Conservation (phyloP, 2,888 invertebrate species). For the Rhamnusium bicolor region DNA sequence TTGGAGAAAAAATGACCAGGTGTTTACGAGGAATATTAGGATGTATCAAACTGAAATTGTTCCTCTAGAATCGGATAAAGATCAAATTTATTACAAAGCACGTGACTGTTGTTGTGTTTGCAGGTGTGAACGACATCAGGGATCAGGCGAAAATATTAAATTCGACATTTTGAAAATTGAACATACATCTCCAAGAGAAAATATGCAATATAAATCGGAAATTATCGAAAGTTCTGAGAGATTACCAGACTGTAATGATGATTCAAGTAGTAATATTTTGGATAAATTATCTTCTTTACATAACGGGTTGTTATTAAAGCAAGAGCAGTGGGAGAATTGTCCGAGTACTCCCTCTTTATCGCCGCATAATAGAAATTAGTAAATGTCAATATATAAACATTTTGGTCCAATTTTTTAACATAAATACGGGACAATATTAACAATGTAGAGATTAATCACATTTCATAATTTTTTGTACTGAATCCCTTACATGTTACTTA, state of each 20-base stretch:
- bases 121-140: constrained; percentile 67
- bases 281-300: constrained; percentile 68
- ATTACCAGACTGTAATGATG: constrained; percentile 48
- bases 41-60: constrained; percentile 72
- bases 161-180: constrained; percentile 66
- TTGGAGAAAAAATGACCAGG: constrained; percentile 71
- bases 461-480: constrained; percentile 8
- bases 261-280: constrained; percentile 61
- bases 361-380: constrained; percentile 35
- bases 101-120: constrained; percentile 64
- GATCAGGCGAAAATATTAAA: constrained; percentile 66
- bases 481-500: constrained; percentile 25
- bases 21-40: constrained; percentile 69
- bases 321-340: constrained; percentile 73
- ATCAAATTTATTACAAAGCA: constrained; percentile 65
- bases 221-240: constrained; percentile 30
- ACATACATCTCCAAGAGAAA: constrained; percentile 54
- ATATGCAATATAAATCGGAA: constrained; percentile 29
- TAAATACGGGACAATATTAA: constrained; percentile 30
- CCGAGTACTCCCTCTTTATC: constrained; percentile 57
- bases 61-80: constrained; percentile 74
- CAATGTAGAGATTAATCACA: constrained; percentile 7
- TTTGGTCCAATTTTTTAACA: constrained; percentile 1
- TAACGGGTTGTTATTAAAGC: constrained; percentile 72
- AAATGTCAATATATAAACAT: constrained; percentile 30